Percentiles rank a stretch among this genome's conserved stretches.
phyloP scores from a whole-genome alignment of 2,113 vertebrate genomes.

The Upupa epops region DNA sequence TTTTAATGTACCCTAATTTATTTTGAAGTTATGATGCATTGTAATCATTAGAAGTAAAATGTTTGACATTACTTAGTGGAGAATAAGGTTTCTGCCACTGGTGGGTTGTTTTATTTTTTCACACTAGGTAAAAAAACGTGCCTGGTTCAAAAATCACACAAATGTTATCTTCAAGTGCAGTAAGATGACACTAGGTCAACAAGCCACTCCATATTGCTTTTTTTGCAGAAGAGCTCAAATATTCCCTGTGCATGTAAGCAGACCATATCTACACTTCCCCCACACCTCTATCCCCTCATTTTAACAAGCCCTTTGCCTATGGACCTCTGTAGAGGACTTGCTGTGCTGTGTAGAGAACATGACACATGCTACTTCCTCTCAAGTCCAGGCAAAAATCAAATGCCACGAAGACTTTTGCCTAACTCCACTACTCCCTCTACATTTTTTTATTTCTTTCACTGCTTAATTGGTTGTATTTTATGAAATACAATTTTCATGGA shows the following conservation, averaged over 20 bases:
- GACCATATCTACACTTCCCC: rapidly evolving
- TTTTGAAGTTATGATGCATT: slow-evolving; percentile 66
- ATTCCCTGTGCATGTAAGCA: background rate
- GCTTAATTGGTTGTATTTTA: background rate
- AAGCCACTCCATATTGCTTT: background rate
- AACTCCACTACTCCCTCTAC: background rate
- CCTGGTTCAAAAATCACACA: background rate
- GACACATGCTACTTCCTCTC: background rate
- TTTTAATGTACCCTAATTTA: slow-evolving; percentile 65
- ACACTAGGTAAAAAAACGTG: background rate
- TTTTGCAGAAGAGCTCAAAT: background rate
- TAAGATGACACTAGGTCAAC: background rate
- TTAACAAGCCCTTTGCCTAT: background rate
- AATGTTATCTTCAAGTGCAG: background rate
- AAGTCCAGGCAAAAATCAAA: background rate
- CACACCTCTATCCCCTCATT: rapidly evolving
- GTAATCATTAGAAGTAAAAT: slow-evolving; percentile 36
- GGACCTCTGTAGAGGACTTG: too few relatives aligned
- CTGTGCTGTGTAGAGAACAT: background rate
- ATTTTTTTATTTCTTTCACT: background rate
- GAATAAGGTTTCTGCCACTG: slow-evolving; percentile 3
- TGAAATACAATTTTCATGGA: background rate
- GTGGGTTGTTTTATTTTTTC: slow-evolving; percentile 25
- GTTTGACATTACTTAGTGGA: background rate
- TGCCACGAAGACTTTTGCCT: background rate